Percentiles rank a stretch among this genome's conserved stretches.
Evolutionary conservation across 1,140 invertebrate genomes (phyloP).

Genomic region (Cydia strobilella): DNA sequence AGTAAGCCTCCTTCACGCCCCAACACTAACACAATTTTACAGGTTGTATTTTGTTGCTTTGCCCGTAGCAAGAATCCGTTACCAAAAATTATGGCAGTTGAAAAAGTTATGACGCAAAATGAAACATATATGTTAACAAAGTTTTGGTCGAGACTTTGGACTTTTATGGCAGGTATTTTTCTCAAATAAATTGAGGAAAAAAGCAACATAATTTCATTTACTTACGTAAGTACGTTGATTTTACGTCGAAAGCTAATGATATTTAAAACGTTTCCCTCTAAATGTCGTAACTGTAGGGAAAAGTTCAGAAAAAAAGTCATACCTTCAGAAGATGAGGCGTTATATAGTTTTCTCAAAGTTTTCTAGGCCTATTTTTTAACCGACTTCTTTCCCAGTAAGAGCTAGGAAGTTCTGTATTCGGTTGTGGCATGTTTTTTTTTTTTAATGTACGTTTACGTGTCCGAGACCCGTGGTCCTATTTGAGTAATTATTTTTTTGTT

Average conservation of each 20-base stretch:
- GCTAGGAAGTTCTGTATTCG: too few species aligned
- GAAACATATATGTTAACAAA: background rate
- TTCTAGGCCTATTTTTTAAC: too few species aligned
- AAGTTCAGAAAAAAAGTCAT: too few species aligned
- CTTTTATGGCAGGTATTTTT: background rate
- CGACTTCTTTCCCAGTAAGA: too few species aligned
- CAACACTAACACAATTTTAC: background rate
- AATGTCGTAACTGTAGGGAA: background rate
- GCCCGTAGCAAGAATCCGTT: background rate
- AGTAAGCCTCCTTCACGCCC: background rate
- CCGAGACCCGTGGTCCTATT: too few species aligned
- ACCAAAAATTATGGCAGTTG: background rate
- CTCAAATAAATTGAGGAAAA: slow-evolving; percentile 3
- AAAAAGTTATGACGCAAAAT: background rate
- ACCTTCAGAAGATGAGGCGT: too few species aligned
- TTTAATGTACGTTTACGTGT: too few species aligned
- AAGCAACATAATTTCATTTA: background rate
- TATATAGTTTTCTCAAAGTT: too few species aligned
- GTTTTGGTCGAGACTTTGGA: background rate
- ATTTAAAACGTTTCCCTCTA: background rate
- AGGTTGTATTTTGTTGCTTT: background rate
- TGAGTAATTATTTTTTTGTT: too few species aligned
- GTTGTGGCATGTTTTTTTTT: too few species aligned
- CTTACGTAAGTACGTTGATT: background rate
- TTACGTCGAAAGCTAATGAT: too few species aligned